Evolutionary conservation across 2,113 vertebrate species (phyloP).

Genomic region (Poecilia latipinna): DNA sequence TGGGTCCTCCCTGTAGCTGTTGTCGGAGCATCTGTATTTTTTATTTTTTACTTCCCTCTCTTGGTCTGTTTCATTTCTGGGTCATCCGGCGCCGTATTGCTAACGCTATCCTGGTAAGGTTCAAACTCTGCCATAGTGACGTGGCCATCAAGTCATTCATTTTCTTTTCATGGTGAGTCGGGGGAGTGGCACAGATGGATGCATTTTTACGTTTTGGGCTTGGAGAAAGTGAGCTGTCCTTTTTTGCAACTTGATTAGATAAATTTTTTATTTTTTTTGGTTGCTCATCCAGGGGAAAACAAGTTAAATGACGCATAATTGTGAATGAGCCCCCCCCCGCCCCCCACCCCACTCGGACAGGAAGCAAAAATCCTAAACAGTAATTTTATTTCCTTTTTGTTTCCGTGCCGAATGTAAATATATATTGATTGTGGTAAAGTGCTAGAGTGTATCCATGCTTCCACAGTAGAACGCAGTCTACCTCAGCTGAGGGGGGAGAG

Average conservation of each 20-base stretch:
- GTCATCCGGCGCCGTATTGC: conserved; percentile 43
- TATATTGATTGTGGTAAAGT: conserved; percentile 87
- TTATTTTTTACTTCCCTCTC: conserved; percentile 8
- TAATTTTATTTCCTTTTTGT: conserved; percentile 67
- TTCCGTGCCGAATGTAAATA: conserved; percentile 88
- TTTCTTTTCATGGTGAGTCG: conserved; percentile 73
- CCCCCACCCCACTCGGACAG: conserved; percentile 21
- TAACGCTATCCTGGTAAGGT: conserved; percentile 32
- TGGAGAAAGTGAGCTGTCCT: conserved; percentile 76
- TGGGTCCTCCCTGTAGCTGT: conserved; percentile 19
- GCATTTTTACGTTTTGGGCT: conserved; percentile 54
- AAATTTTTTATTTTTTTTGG: conserved; percentile 37
- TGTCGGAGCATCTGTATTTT: background rate
- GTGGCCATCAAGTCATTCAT: conserved; percentile 56
- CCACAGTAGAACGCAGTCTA: conserved; percentile 90
- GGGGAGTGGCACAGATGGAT: conserved; percentile 84
- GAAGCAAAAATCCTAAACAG: conserved; percentile 74
- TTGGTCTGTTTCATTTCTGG: conserved; percentile 29
- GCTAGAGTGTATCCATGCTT: conserved; percentile 88
- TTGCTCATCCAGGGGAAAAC: conserved; percentile 52
- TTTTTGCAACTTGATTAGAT: conserved; percentile 76
- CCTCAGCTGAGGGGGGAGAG: conserved; percentile 89
- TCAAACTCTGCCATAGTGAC: conserved; percentile 51
- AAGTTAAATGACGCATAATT: conserved; percentile 54
- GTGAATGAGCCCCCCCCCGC: conserved; percentile 37